These are phyloP conservation scores for Erannis defoliaria DNA, from an alignment of 2,888 invertebrate species.

Conservation along the genomic window DNA sequence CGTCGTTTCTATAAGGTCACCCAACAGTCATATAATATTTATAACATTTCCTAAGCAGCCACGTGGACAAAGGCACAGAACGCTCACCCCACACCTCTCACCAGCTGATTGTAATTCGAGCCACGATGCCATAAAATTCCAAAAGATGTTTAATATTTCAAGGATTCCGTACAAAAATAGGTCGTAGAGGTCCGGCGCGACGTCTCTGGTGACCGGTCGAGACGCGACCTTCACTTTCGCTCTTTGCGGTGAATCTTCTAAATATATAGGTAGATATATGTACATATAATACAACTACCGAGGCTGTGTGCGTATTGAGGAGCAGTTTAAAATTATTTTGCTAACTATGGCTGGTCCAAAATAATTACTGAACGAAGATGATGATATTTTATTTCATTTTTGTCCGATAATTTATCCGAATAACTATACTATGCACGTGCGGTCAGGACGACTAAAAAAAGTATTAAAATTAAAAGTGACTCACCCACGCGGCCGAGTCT, in stretches of 20 bases:
- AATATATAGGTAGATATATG: constrained; percentile 14
- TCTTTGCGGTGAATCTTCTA: constrained; percentile 63
- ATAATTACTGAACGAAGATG: too few relatives aligned
- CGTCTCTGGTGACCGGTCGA: constrained; percentile 44
- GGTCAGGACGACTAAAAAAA: too few relatives aligned
- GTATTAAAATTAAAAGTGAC: too few relatives aligned
- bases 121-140: constrained; percentile 40
- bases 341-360: neutral
- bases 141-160: constrained; percentile 45
- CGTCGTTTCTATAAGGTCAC: constrained; percentile 37
- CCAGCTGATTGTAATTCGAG: constrained; percentile 38
- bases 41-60: constrained; percentile 9
- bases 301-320: constrained; percentile 4
- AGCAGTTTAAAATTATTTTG: neutral
- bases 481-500: too few relatives aligned
- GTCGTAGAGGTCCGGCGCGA: constrained; percentile 38
- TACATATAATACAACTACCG: neutral
- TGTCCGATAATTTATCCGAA: too few relatives aligned
- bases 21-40: neutral
- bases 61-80: constrained; percentile 36
- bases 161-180: constrained; percentile 45
- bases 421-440: too few relatives aligned
- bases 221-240: constrained; percentile 73
- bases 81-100: constrained; percentile 37
- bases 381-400: too few relatives aligned